A percentile compares a stretch with the other conserved stretches of the same genome.
Evolutionary conservation across 2,113 vertebrate genomes (phyloP).

Genomic region (Oncorhynchus mykiss): DNA sequence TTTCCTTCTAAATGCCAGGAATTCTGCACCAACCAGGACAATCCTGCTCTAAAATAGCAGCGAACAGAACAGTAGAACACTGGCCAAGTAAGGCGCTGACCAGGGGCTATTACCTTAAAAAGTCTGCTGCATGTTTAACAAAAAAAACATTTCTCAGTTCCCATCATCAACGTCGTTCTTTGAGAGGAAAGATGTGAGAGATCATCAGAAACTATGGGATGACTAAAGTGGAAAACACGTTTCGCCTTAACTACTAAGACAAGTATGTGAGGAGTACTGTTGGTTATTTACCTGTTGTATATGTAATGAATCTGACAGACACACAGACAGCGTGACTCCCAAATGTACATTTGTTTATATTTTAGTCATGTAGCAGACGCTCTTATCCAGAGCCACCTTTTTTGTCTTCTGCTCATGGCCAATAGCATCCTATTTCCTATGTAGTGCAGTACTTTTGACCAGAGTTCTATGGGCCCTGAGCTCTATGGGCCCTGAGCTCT

Average conservation of each 20-base stretch:
- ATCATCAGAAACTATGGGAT: neutral
- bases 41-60: conserved; percentile 31
- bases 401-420: too few species aligned
- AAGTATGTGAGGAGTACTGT: neutral
- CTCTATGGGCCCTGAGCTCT: too few species aligned
- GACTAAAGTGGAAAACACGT: neutral
- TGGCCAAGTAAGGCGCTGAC: conserved; percentile 31
- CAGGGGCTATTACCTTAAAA: conserved; percentile 33
- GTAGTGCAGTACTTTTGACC: too few species aligned
- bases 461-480: too few species aligned
- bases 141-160: conserved; percentile 10
- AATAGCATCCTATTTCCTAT: too few species aligned
- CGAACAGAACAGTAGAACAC: conserved; percentile 4
- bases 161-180: conserved; percentile 16
- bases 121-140: conserved; percentile 14
- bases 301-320: neutral
- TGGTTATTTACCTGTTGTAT: neutral
- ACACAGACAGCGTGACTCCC: neutral
- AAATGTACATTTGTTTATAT: neutral
- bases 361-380: too few species aligned
- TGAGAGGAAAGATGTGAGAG: conserved; percentile 8
- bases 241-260: neutral
- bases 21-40: conserved; percentile 9
- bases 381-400: too few species aligned
- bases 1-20: conserved; percentile 7